A percentile compares a stretch with the other conserved stretches of the same genome.
Conservation (phyloP, 2,797 vertebrate species). For the Taeniopygia guttata region DNA sequence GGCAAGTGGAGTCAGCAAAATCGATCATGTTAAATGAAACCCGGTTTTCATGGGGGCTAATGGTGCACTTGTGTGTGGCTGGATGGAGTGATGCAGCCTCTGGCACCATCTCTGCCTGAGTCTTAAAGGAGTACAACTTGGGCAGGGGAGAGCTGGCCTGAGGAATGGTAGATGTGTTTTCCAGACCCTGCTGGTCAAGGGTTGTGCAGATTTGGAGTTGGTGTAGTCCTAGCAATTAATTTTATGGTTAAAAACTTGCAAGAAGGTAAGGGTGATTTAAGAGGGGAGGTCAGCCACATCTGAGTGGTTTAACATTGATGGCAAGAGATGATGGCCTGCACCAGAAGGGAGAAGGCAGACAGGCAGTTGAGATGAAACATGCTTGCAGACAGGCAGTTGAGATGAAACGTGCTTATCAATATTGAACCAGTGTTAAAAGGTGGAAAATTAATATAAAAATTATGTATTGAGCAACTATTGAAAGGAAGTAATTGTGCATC, state of each 20-base stretch:
- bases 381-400: not conserved
- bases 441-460: not conserved
- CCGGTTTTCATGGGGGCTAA: not conserved
- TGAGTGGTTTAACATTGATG: not conserved
- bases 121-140: not conserved
- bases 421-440: not conserved
- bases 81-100: not conserved
- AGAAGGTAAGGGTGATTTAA: not conserved
- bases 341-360: not conserved
- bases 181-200: not conserved
- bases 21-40: not conserved
- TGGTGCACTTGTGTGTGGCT: not conserved
- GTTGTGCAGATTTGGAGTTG: not conserved
- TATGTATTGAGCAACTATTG: fast-evolving
- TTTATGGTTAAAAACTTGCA: not conserved
- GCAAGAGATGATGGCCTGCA: not conserved
- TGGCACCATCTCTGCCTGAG: not conserved
- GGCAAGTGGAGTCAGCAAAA: not conserved
- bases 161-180: not conserved
- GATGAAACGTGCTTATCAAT: not conserved
- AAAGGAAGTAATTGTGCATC: not conserved
- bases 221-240: not conserved
- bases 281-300: not conserved
- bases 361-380: not conserved
- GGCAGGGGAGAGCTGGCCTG: not conserved